Evolutionary conservation across 2,113 vertebrate genomes (phyloP).

Genomic region (Amphilophus citrinellus): DNA sequence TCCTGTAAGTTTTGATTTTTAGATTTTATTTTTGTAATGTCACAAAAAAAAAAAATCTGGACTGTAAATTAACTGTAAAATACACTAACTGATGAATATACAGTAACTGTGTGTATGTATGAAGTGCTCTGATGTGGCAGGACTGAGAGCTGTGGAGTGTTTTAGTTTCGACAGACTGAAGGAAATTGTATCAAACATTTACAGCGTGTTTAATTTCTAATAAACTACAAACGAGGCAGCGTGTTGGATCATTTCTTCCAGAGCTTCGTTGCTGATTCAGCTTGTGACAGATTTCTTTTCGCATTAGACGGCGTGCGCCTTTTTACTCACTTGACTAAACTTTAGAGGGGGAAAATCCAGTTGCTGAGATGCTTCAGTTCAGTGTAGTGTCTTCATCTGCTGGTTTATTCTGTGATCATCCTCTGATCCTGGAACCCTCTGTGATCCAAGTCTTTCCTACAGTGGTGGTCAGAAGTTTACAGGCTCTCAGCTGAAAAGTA

Average conservation of each 20-base stretch:
- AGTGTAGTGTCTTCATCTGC: too few species aligned
- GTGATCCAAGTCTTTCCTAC: too few species aligned
- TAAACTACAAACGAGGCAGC: conserved; percentile 68
- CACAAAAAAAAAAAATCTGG: conserved; percentile 44
- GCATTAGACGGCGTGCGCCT: background rate
- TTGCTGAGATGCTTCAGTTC: too few species aligned
- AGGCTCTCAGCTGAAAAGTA: too few species aligned
- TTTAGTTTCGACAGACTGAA: conserved; percentile 41
- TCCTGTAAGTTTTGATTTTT: conserved; percentile 58
- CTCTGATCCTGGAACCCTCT: too few species aligned
- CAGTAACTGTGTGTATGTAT: conserved; percentile 35
- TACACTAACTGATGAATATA: conserved; percentile 56
- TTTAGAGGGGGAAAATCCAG: too few species aligned
- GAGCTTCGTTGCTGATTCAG: background rate
- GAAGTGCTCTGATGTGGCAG: conserved; percentile 5
- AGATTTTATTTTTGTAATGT: conserved; percentile 77
- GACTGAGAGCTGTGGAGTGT: conserved; percentile 47
- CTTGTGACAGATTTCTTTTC: background rate
- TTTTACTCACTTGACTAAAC: too few species aligned
- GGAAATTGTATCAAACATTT: conserved; percentile 60
- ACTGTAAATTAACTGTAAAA: conserved; percentile 62
- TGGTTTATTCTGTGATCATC: too few species aligned
- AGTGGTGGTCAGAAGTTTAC: too few species aligned
- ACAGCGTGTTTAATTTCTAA: conserved; percentile 74
- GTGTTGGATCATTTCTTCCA: background rate